Conservation (phyloP, 2,888 invertebrate species). For the Drosophila incognita region DNA sequence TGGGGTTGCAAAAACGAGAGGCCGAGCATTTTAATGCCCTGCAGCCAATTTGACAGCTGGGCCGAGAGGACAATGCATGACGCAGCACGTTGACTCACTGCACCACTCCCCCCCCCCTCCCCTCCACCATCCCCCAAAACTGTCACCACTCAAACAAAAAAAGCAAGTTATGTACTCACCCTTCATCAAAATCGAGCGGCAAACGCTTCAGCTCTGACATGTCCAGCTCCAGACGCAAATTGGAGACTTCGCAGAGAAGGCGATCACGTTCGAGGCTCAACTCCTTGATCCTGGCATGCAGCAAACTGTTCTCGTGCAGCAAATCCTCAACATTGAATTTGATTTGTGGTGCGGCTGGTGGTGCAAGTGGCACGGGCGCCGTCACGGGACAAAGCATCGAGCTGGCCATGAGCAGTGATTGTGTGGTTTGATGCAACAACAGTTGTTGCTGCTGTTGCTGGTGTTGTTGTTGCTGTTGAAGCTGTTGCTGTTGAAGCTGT, state of each 20-base stretch:
- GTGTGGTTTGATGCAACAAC: conserved; percentile 82
- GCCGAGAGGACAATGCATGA: conserved; percentile 50
- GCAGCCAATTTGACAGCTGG: conserved; percentile 58
- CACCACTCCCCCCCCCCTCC: conserved; percentile 1
- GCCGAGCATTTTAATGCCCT: conserved; percentile 48
- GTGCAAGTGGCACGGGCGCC: conserved; percentile 22
- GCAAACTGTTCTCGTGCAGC: conserved; percentile 80
- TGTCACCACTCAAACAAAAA: not conserved
- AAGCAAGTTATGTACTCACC: conserved; percentile 73
- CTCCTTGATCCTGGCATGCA: conserved; percentile 83
- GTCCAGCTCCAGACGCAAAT: conserved; percentile 84
- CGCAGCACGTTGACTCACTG: conserved; percentile 62
- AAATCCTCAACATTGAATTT: conserved; percentile 80
- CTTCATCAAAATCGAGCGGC: conserved; percentile 81
- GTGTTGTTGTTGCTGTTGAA: conserved; percentile 68
- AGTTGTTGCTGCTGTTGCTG: conserved; percentile 61
- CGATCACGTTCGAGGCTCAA: conserved; percentile 83
- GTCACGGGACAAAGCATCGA: conserved; percentile 70
- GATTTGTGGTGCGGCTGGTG: conserved; percentile 31
- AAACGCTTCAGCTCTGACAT: conserved; percentile 84
- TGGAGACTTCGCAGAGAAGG: conserved; percentile 84
- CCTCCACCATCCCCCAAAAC: not conserved
- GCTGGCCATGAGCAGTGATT: conserved; percentile 83
- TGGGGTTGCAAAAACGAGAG: conserved; percentile 74
- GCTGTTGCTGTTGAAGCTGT: conserved; percentile 75